Conservation (phyloP, 2,888 invertebrate genomes). For the Synanthedon formicaeformis region DNA sequence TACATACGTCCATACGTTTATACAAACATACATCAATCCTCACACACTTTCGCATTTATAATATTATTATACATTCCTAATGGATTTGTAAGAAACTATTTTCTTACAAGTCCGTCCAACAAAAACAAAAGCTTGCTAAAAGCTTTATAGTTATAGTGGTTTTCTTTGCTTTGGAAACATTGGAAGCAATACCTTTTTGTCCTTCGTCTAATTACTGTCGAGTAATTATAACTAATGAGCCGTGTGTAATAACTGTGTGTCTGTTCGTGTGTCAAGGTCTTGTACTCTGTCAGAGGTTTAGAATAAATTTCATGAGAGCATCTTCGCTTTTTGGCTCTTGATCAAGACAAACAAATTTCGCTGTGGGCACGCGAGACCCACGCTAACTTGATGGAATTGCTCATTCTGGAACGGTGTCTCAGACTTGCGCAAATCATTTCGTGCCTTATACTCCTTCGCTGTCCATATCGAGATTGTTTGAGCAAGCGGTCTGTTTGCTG, state of each 20-base stretch:
- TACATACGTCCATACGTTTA: no score
- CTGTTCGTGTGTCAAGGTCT: conserved; percentile 27
- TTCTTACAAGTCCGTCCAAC: no score
- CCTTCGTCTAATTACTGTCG: not conserved
- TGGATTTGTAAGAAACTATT: no score
- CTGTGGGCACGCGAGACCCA: conserved; percentile 4
- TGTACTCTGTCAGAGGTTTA: conserved; percentile 15
- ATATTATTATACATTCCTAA: no score
- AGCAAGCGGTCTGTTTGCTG: not conserved
- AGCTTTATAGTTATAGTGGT: no score
- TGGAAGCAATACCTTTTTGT: not conserved
- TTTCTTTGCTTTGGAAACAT: no score
- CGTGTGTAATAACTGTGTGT: not conserved
- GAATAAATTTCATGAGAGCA: conserved; percentile 22
- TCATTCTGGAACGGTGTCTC: not conserved
- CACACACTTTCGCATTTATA: no score
- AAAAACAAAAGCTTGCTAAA: no score
- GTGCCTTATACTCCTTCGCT: not conserved
- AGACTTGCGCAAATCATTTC: not conserved
- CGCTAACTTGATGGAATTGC: conserved; percentile 1
- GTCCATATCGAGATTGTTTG: not conserved
- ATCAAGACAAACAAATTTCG: conserved; percentile 39
- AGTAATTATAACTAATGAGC: not conserved
- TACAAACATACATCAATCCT: no score
- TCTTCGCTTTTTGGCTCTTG: conserved; percentile 31